Evolutionary conservation across 2,113 vertebrate species (phyloP), one percentile per base, ranked within the genome.

Genomic region (Lepisosteus osseus): DNA sequence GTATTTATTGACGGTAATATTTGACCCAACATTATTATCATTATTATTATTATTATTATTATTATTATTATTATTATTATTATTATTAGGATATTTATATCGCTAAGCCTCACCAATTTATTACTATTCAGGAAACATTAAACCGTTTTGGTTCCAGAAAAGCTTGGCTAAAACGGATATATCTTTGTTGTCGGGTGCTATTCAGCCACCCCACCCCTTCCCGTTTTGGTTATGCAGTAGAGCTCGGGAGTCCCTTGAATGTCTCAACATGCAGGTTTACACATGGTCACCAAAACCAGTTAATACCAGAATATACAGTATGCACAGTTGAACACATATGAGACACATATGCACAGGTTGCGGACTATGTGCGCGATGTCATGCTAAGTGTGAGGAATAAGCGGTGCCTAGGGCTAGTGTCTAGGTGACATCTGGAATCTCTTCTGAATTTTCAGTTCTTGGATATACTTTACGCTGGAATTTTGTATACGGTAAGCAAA

Each of bases 151-250:
- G 61, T 45, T 45, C 47, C 55, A 61, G 43, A 47, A 59, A 45
- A 63, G 45, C 59, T 61, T 43, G 11, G 72, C 72, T 68, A 69
- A 73, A 68, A 66, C 55, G 57, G 47, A 17, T 42, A 70, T 67
- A 67, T 64, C 57, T 47, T 72, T 68, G 71, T 41, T 74, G 69
- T 65, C 57, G 67, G 44, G 11, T 15, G 15, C 51, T 69, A 13
- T 55, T 40, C 63, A 65, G 63, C 61, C 73, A 76, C 66, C 51
- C 67, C 80, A 75, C 69, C 71, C 77, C 75, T 70, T 61, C 67
- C 57, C 47, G 17, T 55, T 67, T 71, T 71, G 68, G 67, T 67
- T 65, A 67, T 67, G 67, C 42, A 71, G 72, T 43, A 63, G 11
- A 54, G 9, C 55, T 54, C 14, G 45, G n/a, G 40, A 61, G 47